Conservation (phyloP, 1,140 invertebrate genomes). For the Aporrectodea caliginosa region DNA sequence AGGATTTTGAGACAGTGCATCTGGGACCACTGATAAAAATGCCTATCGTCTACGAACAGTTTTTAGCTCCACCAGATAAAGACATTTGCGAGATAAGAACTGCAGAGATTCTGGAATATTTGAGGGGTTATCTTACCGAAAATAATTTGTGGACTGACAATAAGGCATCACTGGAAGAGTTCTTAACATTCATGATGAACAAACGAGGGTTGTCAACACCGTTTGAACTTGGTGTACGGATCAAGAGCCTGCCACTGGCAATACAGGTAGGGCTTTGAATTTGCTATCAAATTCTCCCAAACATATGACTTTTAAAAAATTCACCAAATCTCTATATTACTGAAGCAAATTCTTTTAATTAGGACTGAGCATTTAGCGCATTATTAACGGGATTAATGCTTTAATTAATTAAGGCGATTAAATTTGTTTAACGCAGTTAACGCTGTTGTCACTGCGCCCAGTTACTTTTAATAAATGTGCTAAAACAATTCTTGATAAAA, state of each 20-base stretch:
- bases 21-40: conserved; percentile 48
- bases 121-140: conserved; percentile 41
- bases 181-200: conserved; percentile 46
- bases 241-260: conserved; percentile 48
- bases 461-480: too few species aligned
- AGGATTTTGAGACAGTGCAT: conserved; percentile 40
- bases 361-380: too few species aligned
- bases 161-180: conserved; percentile 42
- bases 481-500: too few species aligned
- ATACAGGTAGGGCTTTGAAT: conserved; percentile 36
- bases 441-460: too few species aligned
- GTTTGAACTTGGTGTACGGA: conserved; percentile 47
- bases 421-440: too few species aligned
- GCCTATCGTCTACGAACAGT: conserved; percentile 45
- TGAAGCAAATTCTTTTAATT: too few species aligned
- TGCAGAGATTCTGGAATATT: conserved; percentile 45
- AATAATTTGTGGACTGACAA: conserved; percentile 42
- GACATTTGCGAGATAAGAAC: conserved; percentile 47
- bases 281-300: too few species aligned
- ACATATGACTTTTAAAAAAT: too few species aligned
- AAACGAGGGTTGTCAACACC: conserved; percentile 39
- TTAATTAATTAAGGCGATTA: too few species aligned
- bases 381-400: too few species aligned
- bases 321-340: too few species aligned
- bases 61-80: conserved; percentile 46